These are phyloP conservation scores for Campylomormyrus tamandua DNA, from an alignment of 2,113 vertebrate species.

Conservation along the genomic window DNA sequence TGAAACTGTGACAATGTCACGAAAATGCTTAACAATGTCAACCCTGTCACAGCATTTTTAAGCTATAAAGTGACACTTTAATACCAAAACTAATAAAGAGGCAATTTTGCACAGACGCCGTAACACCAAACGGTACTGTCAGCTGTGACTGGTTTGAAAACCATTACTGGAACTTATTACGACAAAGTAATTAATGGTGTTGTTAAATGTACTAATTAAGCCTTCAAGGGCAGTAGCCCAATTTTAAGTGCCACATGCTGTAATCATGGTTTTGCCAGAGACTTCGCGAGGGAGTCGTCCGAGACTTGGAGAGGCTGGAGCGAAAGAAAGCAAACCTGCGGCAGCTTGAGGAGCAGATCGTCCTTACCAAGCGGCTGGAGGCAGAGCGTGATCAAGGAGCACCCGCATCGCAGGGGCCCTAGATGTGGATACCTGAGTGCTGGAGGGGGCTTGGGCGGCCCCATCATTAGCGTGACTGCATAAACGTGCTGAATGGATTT, in stretches of 20 bases:
- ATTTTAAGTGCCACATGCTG: not conserved
- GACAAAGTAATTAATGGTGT: not conserved
- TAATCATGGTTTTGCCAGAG: constrained; percentile 60
- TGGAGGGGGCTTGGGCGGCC: not conserved
- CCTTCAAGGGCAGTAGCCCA: not conserved
- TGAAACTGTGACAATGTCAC: not conserved
- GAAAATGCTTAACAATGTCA: not conserved
- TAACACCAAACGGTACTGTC: not conserved
- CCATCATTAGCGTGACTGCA: not conserved
- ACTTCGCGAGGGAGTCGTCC: constrained; percentile 75
- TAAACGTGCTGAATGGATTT: not conserved
- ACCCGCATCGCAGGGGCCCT: constrained; percentile 46
- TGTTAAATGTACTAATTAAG: not conserved
- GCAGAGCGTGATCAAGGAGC: constrained; percentile 57
- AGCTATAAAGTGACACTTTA: not conserved
- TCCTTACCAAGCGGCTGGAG: constrained; percentile 69
- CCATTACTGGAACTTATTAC: not conserved
- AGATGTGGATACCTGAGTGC: not conserved
- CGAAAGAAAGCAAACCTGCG: constrained; percentile 78
- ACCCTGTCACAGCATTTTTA: not conserved
- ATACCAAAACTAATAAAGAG: not conserved
- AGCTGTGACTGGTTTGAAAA: not conserved
- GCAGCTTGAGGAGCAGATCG: constrained; percentile 73
- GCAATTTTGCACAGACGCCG: not conserved
- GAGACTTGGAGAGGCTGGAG: constrained; percentile 76